Base-by-base conservation (phyloP, 2,113 vertebrate species). In the Todiramphus chloris region DNA sequence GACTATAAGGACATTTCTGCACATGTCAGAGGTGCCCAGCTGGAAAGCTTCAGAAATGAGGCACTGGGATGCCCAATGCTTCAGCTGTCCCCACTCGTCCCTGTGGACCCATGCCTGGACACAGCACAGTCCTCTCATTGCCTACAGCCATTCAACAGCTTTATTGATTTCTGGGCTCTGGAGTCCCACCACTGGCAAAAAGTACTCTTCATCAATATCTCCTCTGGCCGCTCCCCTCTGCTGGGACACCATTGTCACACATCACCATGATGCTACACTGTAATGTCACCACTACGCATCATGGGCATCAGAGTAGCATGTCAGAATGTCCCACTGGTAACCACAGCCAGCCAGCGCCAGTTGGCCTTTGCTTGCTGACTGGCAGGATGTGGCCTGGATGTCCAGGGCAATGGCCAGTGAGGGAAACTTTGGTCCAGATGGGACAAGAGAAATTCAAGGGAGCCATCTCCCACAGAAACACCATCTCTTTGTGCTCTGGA, bases 271-370 rank as follows among this genome's bases (percentile, higher is more conserved):
- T 14, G 10, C 11, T 15, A 64, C 14, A 10, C 27, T 9, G 3
- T 30, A 37, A 62, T 31, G 7, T 60, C 27, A 46, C 39, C 3
- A 2, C 21, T 5, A 2, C 0, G 2, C 41, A 67, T 20, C n/a
- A 27, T 10, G 10, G 53, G 28, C 53, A 56, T 30, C 41, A 46
- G 31, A 15, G 48, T 33, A 64, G 28, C 1, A 2, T n/a, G 18
- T 27, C 13, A 85, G 75, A 67, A 51, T 28, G 27, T 56, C 17
- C 46, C 48, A 10, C 1, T 31, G 18, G 44, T 5, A 1, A 10
- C 73, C 28, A 31, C 53, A 56, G 53, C 9, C 53, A 56, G 28
- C 53, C 13, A 16, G 53, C 28, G 31, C 28, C 53, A 69, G 25
- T 35, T 78, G 63, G 44, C 20, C 55, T 44, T 56, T 56, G 53